Evolutionary conservation across 2,113 vertebrate species (phyloP), one percentile per base, ranked within the genome.

Genomic region (Sinocyclocheilus anophthalmus): DNA sequence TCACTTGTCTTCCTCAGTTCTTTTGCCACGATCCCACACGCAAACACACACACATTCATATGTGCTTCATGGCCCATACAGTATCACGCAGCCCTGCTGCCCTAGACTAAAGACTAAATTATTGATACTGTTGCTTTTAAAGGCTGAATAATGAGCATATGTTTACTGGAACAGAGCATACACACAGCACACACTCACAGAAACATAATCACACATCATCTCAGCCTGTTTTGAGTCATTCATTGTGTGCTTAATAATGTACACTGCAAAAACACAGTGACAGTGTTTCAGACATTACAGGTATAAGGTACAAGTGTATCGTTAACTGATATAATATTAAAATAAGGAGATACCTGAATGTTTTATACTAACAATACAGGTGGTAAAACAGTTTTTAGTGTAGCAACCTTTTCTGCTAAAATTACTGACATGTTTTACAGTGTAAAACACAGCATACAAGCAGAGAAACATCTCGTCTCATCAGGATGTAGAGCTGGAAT

Each of bases 51-150:
- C 37, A 82, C 81, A 70, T 55, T 84, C 83, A 87, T 83, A 67
- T 61, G 86, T 84, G 57, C 42, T 84, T 86, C 75, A 69, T 59
- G 50, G 59, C 61, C 85, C 86, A 84, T 84, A 85, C 61, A 85
- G 75, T 20, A 45, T 78, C 75, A 30, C 81, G 65, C 81, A 87
- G 55, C 86, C 4, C 55, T 63, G 39, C 73, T 33, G 80, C 48
- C 84, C 76, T 39, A 84, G 63, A 87, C 76, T 83, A 13, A 82
- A 73, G 59, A 24, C 57, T 90, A 85, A 88, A 90, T 90, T 85
- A 90, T 90, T 90, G 85, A 90, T 88, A 90, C 81, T 37, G 39
- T 20, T 82, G 83, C 89, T 88, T 90, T 90, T 90, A 88, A 86
- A 90, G 83, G 76, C 83, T 59, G 72, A 83, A 77, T 84, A 88